A percentile compares a stretch with the other conserved stretches of the same genome.
These are phyloP conservation scores for Callyntrura sp. DNA, from an alignment of 2,888 invertebrate genomes.

Conservation along the genomic window DNA sequence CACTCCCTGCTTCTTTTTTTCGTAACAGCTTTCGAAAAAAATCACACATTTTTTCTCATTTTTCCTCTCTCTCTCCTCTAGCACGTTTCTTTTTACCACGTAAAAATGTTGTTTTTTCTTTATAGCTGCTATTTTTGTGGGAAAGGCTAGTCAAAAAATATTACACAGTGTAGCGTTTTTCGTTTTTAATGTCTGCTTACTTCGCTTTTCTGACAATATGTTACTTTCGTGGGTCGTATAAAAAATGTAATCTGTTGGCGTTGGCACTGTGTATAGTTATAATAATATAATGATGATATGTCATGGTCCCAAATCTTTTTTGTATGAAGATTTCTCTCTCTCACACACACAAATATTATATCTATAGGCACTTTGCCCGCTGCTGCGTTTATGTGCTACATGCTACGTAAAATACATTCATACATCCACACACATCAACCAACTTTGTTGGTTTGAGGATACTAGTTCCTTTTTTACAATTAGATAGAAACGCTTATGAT, in stretches of 20 bases:
- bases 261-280: conserved; percentile 27
- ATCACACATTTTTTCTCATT: neutral
- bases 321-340: conserved; percentile 23
- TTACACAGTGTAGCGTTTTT: conserved; percentile 53
- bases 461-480: conserved; percentile 44
- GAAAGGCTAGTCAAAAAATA: neutral
- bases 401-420: neutral
- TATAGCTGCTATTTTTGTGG: neutral
- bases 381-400: conserved; percentile 21
- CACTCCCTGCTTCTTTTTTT: neutral
- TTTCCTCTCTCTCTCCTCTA: neutral
- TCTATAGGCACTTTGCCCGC: conserved; percentile 47
- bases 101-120: conserved; percentile 26
- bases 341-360: neutral
- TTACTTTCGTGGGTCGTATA: neutral
- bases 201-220: neutral
- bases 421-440: neutral
- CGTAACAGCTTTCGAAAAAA: conserved; percentile 44
- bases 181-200: conserved; percentile 9
- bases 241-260: conserved; percentile 7
- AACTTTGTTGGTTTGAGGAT: conserved; percentile 31
- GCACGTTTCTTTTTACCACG: conserved; percentile 3
- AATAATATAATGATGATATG: conserved; percentile 56
- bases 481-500: conserved; percentile 42
- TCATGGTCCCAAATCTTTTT: conserved; percentile 54